Percentiles rank a stretch among this genome's conserved stretches.
Conservation (phyloP, 2,797 vertebrate genomes). For the Mallotus villosus region DNA sequence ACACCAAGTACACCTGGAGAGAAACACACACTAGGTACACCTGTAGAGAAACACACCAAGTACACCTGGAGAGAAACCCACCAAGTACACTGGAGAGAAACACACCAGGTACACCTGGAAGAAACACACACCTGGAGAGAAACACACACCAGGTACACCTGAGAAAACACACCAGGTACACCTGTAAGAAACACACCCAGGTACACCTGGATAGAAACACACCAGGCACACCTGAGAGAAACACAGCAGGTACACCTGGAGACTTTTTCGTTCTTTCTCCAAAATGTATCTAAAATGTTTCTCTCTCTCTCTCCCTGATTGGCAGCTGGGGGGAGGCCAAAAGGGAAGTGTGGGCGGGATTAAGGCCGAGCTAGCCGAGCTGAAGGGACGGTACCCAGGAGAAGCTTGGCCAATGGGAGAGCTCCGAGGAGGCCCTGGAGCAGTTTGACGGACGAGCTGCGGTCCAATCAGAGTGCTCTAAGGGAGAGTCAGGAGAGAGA, state of each 20-base stretch:
- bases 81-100: no score
- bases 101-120: no score
- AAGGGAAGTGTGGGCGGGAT: slow-evolving; percentile 34
- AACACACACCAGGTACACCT: not conserved
- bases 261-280: not conserved
- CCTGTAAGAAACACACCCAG: no score
- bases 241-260: no score
- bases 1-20: no score
- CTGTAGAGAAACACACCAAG: not conserved
- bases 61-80: no score
- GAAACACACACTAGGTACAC: no score
- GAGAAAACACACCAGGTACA: no score
- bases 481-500: slow-evolving; percentile 50
- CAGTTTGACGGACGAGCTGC: slow-evolving; percentile 67
- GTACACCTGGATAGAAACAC: not conserved
- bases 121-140: not conserved
- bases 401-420: slow-evolving; percentile 67
- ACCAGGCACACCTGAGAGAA: no score
- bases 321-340: slow-evolving; percentile 51
- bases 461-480: slow-evolving; percentile 55
- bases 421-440: slow-evolving; percentile 65
- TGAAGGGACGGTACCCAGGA: slow-evolving; percentile 58
- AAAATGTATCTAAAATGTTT: not conserved
- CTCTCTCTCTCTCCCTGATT: not conserved
- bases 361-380: slow-evolving; percentile 62